A percentile compares a stretch with the other conserved stretches of the same genome.
phyloP scores from a whole-genome alignment of 1,140 invertebrate genomes.

The Streblospio benedicti region DNA sequence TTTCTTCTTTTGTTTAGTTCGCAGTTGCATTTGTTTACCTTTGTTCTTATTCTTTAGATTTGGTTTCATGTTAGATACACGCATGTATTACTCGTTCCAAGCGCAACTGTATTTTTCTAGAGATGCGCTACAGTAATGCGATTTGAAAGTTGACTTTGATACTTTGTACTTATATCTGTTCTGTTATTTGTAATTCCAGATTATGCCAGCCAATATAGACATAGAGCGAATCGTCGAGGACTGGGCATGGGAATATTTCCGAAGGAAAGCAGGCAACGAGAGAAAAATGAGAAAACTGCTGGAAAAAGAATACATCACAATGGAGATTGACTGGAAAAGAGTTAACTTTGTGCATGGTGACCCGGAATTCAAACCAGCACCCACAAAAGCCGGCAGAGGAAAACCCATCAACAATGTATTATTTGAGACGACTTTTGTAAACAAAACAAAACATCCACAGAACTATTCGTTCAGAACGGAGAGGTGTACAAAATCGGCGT shows the following conservation, averaged over 20 bases:
- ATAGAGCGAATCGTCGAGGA: constrained; percentile 6
- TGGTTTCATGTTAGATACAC: too few relatives aligned
- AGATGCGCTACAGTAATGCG: too few relatives aligned
- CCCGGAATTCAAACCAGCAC: neutral
- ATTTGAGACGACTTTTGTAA: constrained; percentile 42
- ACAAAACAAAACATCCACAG: constrained; percentile 36
- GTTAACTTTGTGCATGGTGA: constrained; percentile 2
- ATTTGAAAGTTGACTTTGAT: too few relatives aligned
- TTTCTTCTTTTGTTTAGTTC: too few relatives aligned
- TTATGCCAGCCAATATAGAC: too few relatives aligned
- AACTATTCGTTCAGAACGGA: constrained; percentile 42
- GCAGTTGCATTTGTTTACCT: too few relatives aligned
- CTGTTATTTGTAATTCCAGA: too few relatives aligned
- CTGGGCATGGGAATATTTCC: constrained; percentile 11
- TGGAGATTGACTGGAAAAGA: constrained; percentile 13
- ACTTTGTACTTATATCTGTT: too few relatives aligned
- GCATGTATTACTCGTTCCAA: too few relatives aligned
- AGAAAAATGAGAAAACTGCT: constrained; percentile 7
- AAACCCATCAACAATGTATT: constrained; percentile 23
- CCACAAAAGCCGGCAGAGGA: neutral
- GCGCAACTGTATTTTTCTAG: too few relatives aligned
- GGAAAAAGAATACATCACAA: neutral
- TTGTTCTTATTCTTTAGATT: too few relatives aligned
- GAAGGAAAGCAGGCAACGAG: neutral
- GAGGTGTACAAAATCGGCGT: constrained; percentile 34